Evolutionary conservation across 1,140 invertebrate genomes (phyloP), one percentile per base, ranked within the genome.

Genomic region (Sycobia sp.): DNA sequence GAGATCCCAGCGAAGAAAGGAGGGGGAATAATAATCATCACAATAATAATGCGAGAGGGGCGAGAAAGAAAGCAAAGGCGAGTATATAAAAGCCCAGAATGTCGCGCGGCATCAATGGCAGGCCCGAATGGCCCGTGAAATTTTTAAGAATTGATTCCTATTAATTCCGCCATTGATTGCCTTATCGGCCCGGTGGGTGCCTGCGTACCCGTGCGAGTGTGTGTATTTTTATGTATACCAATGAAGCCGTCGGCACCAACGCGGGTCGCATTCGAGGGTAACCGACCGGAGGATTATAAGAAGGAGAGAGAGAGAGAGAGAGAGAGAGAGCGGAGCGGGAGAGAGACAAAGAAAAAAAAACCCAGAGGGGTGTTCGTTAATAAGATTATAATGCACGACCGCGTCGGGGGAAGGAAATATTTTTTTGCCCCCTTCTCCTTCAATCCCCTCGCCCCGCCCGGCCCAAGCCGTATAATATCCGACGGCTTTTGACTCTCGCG

Each of bases 71-170:
- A 60, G 47, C 25, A 34, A 39, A 23, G 2, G 38, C 11, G 25
- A n/a, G 20, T n/a, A 20, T 13, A 49, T 18, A 25, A 38, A 38
- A n/a, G 20, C 32, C 27, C 23, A 49, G 44, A 59, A 59, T 58
- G 56, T 27, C 56, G 18, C 25, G 55, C 25, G 55, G 29, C n/a
- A 32, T 56, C 39, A 44, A 56, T 56, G 54, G 22, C 27, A 55
- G 22, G 25, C 32, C 3, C 46, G 59, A 61, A 61, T 61, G 39
- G 59, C 3, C 50, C 41, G 59, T 61, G 59, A 53, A 61, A n/a
- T n/a, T n/a, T 61, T 53, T 54, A 44, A 50, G 39, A 41, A 61
- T 61, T 61, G 59, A 61, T 62, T 62, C 55, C 59, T 62, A 62
- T 62, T 54, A 62, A 62, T 54, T 62, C 22, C 29, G 23, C 50